Evolutionary conservation across 2,113 vertebrate species (phyloP).

Genomic region (Pteropus alecto): DNA sequence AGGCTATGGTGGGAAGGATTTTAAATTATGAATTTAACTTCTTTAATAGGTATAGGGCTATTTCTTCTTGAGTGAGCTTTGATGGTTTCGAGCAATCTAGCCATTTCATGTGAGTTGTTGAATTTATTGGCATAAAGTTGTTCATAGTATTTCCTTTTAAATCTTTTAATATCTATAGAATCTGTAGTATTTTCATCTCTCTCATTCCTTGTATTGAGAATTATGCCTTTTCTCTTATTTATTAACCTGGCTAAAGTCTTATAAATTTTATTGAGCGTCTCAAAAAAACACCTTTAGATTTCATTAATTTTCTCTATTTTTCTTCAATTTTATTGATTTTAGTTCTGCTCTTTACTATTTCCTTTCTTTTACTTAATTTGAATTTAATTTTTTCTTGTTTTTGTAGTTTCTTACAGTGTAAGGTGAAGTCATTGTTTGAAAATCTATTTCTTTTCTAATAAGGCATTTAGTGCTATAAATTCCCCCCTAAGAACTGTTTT

Average conservation of each 20-base stretch:
- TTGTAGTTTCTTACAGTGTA: background rate
- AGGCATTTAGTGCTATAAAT: background rate
- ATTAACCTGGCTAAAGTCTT: background rate
- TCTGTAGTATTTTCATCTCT: background rate
- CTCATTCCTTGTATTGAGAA: background rate
- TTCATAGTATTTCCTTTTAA: background rate
- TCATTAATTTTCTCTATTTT: background rate
- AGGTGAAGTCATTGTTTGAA: background rate
- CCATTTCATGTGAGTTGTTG: background rate
- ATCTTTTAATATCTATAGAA: background rate
- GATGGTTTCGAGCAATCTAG: background rate
- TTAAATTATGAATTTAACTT: background rate
- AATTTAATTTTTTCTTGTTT: background rate
- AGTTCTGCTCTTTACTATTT: background rate
- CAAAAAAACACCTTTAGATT: background rate
- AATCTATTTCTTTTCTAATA: background rate
- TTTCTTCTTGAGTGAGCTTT: background rate
- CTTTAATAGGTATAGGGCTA: background rate
- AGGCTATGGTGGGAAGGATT: background rate
- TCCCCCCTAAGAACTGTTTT: background rate
- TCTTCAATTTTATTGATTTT: background rate
- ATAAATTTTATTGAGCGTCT: background rate
- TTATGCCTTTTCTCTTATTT: background rate
- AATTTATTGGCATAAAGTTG: background rate
- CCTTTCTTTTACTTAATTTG: background rate